A percentile compares a stretch with the other conserved stretches of the same genome.
phyloP scores from a whole-genome alignment of 2,888 invertebrate species.

The Ceratothoa steindachneri region DNA sequence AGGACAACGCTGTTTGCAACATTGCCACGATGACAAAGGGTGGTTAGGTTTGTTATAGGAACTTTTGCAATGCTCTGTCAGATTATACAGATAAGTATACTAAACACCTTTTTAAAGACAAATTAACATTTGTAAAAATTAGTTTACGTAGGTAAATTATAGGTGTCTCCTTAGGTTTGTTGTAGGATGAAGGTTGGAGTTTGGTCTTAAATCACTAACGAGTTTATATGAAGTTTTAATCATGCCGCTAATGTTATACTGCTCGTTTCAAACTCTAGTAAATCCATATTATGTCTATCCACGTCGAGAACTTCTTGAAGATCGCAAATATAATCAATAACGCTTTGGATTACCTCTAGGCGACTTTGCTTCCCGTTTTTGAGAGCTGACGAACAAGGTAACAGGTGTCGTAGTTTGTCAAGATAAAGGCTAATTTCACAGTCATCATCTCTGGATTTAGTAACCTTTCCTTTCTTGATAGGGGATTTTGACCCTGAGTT shows the following conservation, averaged over 20 bases:
- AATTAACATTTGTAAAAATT: too few relatives aligned
- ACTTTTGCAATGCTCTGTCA: too few relatives aligned
- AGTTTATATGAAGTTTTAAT: not conserved
- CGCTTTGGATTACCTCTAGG: conserved; percentile 20
- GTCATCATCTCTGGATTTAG: not conserved
- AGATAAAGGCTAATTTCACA: not conserved
- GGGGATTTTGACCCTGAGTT: not conserved
- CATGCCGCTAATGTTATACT: conserved; percentile 3
- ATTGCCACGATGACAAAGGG: too few relatives aligned
- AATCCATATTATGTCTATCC: not conserved
- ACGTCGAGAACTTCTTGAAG: conserved; percentile 17
- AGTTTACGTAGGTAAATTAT: too few relatives aligned
- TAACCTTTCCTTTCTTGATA: not conserved
- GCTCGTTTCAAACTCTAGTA: conserved; percentile 1
- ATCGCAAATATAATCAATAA: conserved; percentile 20
- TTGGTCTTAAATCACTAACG: too few relatives aligned
- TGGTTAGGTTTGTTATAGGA: too few relatives aligned
- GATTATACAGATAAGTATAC: too few relatives aligned
- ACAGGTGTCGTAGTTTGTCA: not conserved
- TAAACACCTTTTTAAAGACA: too few relatives aligned
- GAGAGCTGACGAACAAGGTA: not conserved
- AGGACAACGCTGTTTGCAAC: too few relatives aligned
- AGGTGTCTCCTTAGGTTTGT: too few relatives aligned
- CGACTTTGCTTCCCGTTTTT: conserved; percentile 11
- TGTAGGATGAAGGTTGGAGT: too few relatives aligned